Evolutionary conservation across 2,797 vertebrate genomes (phyloP), one percentile per base, ranked within the genome.

Genomic region (Chaenodraco wilsoni): DNA sequence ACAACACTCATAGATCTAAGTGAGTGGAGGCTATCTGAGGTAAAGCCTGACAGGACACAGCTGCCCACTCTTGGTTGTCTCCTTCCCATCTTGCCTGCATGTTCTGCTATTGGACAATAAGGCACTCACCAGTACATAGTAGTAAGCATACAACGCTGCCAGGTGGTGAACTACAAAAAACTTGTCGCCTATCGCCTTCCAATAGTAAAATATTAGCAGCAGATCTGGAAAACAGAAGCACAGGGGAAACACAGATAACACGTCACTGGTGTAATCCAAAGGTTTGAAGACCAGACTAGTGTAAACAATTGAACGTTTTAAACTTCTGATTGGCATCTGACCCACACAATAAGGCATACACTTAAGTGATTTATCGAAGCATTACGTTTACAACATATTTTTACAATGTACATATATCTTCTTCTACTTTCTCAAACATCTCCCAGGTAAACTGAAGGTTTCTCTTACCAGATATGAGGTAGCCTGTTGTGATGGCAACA

Each of bases 401-500:
- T 27, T 27, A 27, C 27, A 27, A 27, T 27, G 27, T 27, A 27
- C 27, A 27, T 5, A 4, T 4, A 14, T 41, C 9, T 59, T 51
- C 6, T 59, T n/a, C 19, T 13, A 37, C 27, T 27, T 27, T 27
- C 27, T 27, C 27, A 37, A 48, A 51, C 31, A 40, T 60, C 61
- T 58, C 17, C 6, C 16, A 0, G 8, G 0, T 57, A 27, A 65
- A 62, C 19, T 58, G 14, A 5, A 23, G 3, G 31, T 59, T 63
- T 73, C 31, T 76, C 92, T 96, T 95, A 99, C 98, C 98, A 91
- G 97, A 99, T 95, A 99, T 95, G 96, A 99, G 97, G 97, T 99
- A 99, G 96, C 98, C 98, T 94, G 97, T 95, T 90, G 97, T 96
- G 92, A 97, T 95, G 90, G 96, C 96, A 93, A 99, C 94, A 90